These are phyloP conservation scores for Electrophaes corylata DNA, from an alignment of 2,888 invertebrate species.

Conservation along the genomic window DNA sequence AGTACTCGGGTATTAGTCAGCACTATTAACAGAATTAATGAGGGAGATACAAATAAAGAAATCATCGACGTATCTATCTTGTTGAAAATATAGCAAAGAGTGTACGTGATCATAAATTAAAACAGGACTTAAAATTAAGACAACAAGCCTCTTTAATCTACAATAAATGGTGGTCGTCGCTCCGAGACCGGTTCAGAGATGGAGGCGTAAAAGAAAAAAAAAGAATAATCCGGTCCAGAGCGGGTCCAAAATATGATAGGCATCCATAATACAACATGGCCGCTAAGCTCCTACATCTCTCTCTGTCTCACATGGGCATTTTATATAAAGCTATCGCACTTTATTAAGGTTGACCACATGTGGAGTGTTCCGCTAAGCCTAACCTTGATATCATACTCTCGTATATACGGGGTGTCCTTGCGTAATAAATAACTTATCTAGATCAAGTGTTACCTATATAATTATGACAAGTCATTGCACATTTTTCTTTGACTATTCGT, in stretches of 20 bases:
- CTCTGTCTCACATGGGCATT: slow-evolving; percentile 59
- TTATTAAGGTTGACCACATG: slow-evolving; percentile 84
- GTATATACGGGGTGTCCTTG: slow-evolving; percentile 69
- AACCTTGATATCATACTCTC: slow-evolving; percentile 84
- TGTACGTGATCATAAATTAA: slow-evolving; percentile 80
- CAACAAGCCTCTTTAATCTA: slow-evolving; percentile 85
- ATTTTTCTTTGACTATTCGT: neutral
- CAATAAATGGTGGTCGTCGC: slow-evolving; percentile 83
- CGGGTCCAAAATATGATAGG: slow-evolving; percentile 85
- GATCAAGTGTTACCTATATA: slow-evolving; percentile 13
- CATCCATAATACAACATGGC: slow-evolving; percentile 85
- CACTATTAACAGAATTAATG: slow-evolving; percentile 77
- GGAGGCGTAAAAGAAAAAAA: slow-evolving; percentile 79
- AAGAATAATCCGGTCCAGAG: slow-evolving; percentile 82
- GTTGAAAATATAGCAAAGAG: slow-evolving; percentile 75
- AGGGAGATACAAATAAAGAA: slow-evolving; percentile 71
- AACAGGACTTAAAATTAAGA: slow-evolving; percentile 84
- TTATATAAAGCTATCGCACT: slow-evolving; percentile 69
- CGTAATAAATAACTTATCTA: slow-evolving; percentile 26
- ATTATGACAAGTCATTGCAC: neutral
- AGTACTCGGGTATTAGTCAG: slow-evolving; percentile 80
- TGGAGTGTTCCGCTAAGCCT: slow-evolving; percentile 84
- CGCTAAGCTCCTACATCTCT: slow-evolving; percentile 77
- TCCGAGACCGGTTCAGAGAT: slow-evolving; percentile 79
- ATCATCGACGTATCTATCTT: slow-evolving; percentile 75